Evolutionary conservation across 1,140 invertebrate species (phyloP), one percentile per base, ranked within the genome.

Genomic region (Lucilia cuprina): DNA sequence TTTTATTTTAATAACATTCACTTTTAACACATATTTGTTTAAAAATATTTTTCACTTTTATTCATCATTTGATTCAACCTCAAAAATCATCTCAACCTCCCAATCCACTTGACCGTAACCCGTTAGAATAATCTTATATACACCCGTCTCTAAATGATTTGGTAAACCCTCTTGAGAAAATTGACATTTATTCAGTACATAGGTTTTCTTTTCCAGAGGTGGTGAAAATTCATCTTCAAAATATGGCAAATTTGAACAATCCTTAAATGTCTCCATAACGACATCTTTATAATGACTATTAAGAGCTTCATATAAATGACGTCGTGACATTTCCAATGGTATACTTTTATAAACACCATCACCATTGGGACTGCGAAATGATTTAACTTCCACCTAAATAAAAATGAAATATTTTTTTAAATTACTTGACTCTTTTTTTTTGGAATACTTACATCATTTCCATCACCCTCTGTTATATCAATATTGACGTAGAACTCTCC

Each of bases 281-380:
- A 83, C 19, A 13, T 49, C 10, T 50, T 80, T 80, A 25, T 80
- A 80, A 10, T 49, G n/a, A 13, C 5, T 80, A 25, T 80, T 13
- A 8, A 80, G 8, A 21, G n/a, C n/a, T 50, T 21, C 5, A 12
- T 1, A 60, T 86, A 86, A 19, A 82, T 85, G 1, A 49, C 78
- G 9, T 87, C 74, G 74, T 17, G 74, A 19, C 74, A 77, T 85
- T 12, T 0, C 50, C 8, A 87, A 88, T 0, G 88, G 88, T n/a
- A 87, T 13, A 5, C 78, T 8, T 13, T 86, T 87, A 30, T 89
- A 89, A 21, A 88, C 87, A 0, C 84, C 85, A 9, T 74, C 82
- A 0, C 88, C 88, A 0, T 49, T 83, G 3, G 19, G 17, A 21
- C 82, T 83, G 30, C 55, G 82, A 83, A 13, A 70, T 5, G 25